A percentile compares a stretch with the other conserved stretches of the same genome.
Evolutionary conservation across 2,888 invertebrate genomes (phyloP).

Genomic region (Laspeyria flexula): DNA sequence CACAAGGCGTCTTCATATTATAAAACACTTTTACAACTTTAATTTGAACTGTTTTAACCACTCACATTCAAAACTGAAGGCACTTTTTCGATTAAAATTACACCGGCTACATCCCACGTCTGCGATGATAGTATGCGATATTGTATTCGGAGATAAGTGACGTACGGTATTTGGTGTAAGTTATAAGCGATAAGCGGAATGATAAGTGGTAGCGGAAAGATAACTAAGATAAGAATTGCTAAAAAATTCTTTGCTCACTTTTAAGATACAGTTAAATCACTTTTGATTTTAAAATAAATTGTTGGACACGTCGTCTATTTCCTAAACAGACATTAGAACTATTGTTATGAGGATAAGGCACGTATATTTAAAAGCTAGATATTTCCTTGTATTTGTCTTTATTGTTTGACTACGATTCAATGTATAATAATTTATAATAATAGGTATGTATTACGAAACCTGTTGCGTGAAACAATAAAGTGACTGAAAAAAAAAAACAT

Average conservation of each 20-base stretch:
- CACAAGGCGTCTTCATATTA: slow-evolving; percentile 63
- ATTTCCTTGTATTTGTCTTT: no score
- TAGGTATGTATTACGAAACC: no score
- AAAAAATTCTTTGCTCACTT: not conserved
- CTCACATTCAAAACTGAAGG: slow-evolving; percentile 26
- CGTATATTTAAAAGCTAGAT: no score
- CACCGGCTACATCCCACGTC: slow-evolving; percentile 45
- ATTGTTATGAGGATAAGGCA: no score
- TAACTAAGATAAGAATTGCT: not conserved
- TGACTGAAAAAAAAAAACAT: no score
- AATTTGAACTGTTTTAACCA: slow-evolving; percentile 7
- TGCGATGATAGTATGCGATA: slow-evolving; percentile 41
- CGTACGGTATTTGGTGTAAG: slow-evolving; percentile 37
- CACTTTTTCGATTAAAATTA: slow-evolving; percentile 44
- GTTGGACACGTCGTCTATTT: no score
- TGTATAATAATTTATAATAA: no score
- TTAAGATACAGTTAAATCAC: not conserved
- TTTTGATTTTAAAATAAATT: no score
- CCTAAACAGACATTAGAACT: no score
- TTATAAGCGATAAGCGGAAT: slow-evolving; percentile 19
- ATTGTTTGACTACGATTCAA: no score
- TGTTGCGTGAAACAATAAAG: no score
- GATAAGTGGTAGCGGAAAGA: slow-evolving; percentile 16
- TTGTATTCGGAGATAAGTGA: slow-evolving; percentile 63
- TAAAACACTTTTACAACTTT: slow-evolving; percentile 11